These are phyloP conservation scores for Augochlora pura DNA, from an alignment of 1,140 invertebrate genomes.

Conservation along the genomic window DNA sequence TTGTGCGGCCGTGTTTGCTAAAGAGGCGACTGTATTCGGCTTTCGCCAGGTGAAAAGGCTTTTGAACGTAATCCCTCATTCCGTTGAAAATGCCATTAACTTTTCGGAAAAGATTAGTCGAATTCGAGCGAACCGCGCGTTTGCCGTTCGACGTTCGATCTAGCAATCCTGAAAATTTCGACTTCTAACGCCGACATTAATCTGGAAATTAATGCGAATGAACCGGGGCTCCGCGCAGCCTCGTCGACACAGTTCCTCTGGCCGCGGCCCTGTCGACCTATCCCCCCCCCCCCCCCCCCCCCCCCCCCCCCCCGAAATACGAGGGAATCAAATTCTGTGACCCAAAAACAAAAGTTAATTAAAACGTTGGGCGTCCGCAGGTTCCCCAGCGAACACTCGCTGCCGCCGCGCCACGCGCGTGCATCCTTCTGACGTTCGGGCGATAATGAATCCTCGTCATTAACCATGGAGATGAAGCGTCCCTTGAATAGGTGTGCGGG, in stretches of 20 bases:
- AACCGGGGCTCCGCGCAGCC: neutral
- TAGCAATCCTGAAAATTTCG: neutral
- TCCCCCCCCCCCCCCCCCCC: neutral
- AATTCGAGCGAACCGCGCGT: too few species aligned
- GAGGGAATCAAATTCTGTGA: conserved; percentile 8
- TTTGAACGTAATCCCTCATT: too few species aligned
- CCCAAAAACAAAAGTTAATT: conserved; percentile 21
- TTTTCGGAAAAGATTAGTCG: too few species aligned
- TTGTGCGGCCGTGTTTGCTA: too few species aligned
- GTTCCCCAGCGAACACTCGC: neutral
- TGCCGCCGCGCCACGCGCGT: neutral
- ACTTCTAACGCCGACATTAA: neutral
- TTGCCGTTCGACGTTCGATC: neutral
- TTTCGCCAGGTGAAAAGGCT: too few species aligned
- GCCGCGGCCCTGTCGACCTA: neutral
- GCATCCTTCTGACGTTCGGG: conserved; percentile 19
- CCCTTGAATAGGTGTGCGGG: conserved; percentile 7
- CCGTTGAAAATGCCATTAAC: too few species aligned
- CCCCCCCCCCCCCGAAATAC: neutral
- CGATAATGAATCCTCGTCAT: conserved; percentile 15
- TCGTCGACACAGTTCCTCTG: neutral
- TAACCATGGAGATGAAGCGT: conserved; percentile 10
- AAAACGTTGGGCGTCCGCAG: neutral
- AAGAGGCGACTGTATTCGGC: too few species aligned
- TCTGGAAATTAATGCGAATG: neutral